These are phyloP conservation scores for Decapterus maruadsi DNA, from an alignment of 2,797 vertebrate species.

Conservation along the genomic window DNA sequence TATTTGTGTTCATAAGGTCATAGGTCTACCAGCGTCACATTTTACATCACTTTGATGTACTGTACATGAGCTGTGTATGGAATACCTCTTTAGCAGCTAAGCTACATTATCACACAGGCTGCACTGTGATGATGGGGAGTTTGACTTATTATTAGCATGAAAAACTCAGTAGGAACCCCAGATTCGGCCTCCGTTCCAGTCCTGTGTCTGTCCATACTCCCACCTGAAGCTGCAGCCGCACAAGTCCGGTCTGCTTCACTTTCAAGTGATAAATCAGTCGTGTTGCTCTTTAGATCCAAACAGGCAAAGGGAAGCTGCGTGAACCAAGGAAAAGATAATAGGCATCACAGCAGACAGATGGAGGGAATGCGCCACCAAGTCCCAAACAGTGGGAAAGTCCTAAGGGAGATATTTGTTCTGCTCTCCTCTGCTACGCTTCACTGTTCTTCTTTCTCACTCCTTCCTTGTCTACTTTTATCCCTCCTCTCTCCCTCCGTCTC, in stretches of 20 bases:
- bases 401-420: slow-evolving; percentile 73
- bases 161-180: background rate
- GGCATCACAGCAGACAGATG: slow-evolving; percentile 53
- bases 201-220: background rate
- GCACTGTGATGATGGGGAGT: background rate
- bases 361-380: slow-evolving; percentile 56
- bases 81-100: background rate
- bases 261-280: slow-evolving; percentile 46
- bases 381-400: slow-evolving; percentile 70
- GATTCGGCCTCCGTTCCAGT: slow-evolving; percentile 7
- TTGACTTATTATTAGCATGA: slow-evolving; percentile 6
- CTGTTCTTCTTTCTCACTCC: slow-evolving; percentile 43
- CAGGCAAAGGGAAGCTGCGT: slow-evolving; percentile 11
- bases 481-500: slow-evolving; percentile 13
- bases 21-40: no score
- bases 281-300: slow-evolving; percentile 41
- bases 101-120: background rate
- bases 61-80: background rate
- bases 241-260: slow-evolving; percentile 11
- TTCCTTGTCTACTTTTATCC: slow-evolving; percentile 31
- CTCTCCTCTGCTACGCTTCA: slow-evolving; percentile 50
- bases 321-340: slow-evolving; percentile 30
- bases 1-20: background rate
- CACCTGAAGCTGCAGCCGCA: slow-evolving; percentile 7
- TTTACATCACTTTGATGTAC: no score